Conservation (phyloP, 2,113 vertebrate species). For the Cyanistes caeruleus region DNA sequence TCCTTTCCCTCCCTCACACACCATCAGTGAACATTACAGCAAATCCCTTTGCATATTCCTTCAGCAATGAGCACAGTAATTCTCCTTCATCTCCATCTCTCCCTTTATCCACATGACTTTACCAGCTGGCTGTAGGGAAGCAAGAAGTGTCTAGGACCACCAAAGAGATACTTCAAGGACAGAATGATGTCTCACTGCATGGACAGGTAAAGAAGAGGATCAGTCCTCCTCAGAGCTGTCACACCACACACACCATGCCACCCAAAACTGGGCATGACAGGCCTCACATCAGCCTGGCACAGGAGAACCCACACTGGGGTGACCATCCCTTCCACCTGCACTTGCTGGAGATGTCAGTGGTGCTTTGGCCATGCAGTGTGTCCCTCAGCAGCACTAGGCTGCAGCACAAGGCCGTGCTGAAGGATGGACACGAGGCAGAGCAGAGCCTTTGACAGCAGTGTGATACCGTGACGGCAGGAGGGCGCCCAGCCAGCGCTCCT, state of each 20-base stretch:
- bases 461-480: background rate
- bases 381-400: background rate
- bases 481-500: background rate
- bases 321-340: background rate
- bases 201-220: background rate
- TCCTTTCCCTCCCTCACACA: background rate
- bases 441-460: background rate
- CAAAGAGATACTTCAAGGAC: background rate
- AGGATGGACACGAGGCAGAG: background rate
- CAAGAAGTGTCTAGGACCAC: background rate
- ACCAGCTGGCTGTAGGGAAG: background rate
- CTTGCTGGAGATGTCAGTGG: background rate
- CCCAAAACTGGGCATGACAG: background rate
- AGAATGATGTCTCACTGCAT: background rate
- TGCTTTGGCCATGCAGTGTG: accelerated
- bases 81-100: background rate
- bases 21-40: accelerated
- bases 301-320: background rate
- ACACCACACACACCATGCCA: accelerated
- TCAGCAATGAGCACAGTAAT: background rate
- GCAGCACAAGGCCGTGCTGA: background rate
- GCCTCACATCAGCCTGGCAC: background rate
- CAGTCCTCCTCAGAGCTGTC: background rate
- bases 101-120: background rate
- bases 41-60: background rate